Base-by-base conservation (phyloP, 2,888 invertebrate species). In the Ochlodes sylvanus region DNA sequence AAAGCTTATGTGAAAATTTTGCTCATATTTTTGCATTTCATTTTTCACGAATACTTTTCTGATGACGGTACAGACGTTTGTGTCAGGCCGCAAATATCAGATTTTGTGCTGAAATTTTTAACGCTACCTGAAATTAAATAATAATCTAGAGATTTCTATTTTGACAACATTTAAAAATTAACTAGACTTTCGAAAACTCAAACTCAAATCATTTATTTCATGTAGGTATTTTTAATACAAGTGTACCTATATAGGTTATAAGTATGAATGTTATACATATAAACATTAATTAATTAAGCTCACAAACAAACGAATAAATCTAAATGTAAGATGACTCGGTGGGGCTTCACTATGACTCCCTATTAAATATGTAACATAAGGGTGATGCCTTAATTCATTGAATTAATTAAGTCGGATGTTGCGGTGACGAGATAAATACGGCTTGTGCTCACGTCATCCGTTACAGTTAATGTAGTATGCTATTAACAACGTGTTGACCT, bases 361-460 rank as follows among this genome's bases (percentile, higher is more conserved):
- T 57, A 57, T 41, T 57, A 57, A 57, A 57, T 57, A 57, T 57
- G 41, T 60, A 60, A 15, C 27, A 10, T 15, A 60, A 12, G 32
- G 32, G 60, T 60, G 60, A 44, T 32, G 44, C 17, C 32, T 15
- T 17, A 15, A 14, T 44, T 47, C 32, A 50, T 38, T 61, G 47
- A 61, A 61, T 61, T 62, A 50, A 62, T 62, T 62, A 50, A 50
- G 50, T 27, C 15, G 61, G 34, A 14, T 17, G 15, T 27, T n/a
- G 58, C 21, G 61, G 50, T 62, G 38, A 19, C 50, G 38, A 44
- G 58, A 52, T 38, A 62, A 19, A 50, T 34, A 47, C 32, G 12
- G 14, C 34, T 41, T 21, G 19, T 21, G 27, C 19, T n/a, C 3
- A n/a, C 34, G 50, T 44, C 50, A 52, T 62, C 38, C 14, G 7